Evolutionary conservation across 2,888 invertebrate genomes (phyloP).

Genomic region (Antitype chi): DNA sequence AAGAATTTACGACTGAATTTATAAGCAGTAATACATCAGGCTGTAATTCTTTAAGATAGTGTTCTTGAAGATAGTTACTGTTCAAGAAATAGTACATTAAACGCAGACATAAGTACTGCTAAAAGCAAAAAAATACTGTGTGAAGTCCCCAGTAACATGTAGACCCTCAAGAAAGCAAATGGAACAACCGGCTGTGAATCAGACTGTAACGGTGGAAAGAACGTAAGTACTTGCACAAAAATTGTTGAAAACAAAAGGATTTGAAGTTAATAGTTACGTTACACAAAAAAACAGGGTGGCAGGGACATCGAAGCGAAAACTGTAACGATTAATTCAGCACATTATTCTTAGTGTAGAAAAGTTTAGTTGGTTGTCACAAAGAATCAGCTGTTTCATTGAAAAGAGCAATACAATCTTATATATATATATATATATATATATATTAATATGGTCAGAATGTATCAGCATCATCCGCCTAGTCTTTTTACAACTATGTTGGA

Average conservation of each 20-base stretch:
- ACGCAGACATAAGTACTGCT: not conserved
- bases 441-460: too few relatives aligned
- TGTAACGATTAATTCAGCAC: too few relatives aligned
- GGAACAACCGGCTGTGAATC: not conserved
- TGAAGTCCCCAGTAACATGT: not conserved
- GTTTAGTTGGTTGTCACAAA: too few relatives aligned
- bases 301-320: too few relatives aligned
- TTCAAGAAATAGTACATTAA: slow-evolving; percentile 9
- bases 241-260: not conserved
- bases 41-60: not conserved
- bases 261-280: not conserved
- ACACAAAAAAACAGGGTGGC: too few relatives aligned
- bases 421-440: too few relatives aligned
- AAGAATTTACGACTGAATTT: slow-evolving; percentile 14
- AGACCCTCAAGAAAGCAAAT: not conserved
- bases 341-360: too few relatives aligned
- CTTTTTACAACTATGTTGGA: too few relatives aligned
- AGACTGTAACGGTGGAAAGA: not conserved
- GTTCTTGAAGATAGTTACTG: not conserved
- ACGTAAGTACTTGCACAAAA: not conserved
- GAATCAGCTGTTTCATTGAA: too few relatives aligned
- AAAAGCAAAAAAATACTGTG: slow-evolving; percentile 7
- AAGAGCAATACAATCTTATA: too few relatives aligned
- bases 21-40: not conserved
- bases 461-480: too few relatives aligned